Evolutionary conservation across 2,113 vertebrate genomes (phyloP), one percentile per base, ranked within the genome.

Genomic region (Chrysemys picta): DNA sequence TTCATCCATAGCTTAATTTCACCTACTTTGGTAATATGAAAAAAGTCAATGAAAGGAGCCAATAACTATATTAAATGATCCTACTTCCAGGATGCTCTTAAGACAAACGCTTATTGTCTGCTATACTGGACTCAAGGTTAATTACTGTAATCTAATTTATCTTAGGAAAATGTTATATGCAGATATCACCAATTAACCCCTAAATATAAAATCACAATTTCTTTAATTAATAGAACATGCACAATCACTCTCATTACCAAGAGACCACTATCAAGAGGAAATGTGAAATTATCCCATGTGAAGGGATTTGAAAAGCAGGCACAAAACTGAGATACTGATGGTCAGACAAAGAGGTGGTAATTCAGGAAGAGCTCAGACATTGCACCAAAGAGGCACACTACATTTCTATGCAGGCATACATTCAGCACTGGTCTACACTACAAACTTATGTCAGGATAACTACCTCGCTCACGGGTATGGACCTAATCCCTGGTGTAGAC

Each of bases 161-260:
- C 95, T 96, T 87, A 87, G n/a, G 82, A 93, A 97, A 97, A 93
- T 17, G 54, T 29, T 91, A 78, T 75, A 45, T 62, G 59, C 27
- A 96, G 87, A 80, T 91, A 79, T 72, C 69, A 82, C 90, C 86
- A 97, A 95, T 97, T 98, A 97, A 95, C 69, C 84, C 91, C 75
- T 31, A 52, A 95, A 94, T 94, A 95, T 83, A 88, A 95, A 95
- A 89, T 59, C 82, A 91, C 79, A 96, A 62, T 95, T 97, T 80
- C 87, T 50, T 25, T 97, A 97, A 96, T 97, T 97, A 98, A 97
- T 69, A 95, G 84, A 95, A 89, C 4, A 84, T 53, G 89, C 25
- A 94, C 96, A 85, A 93, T 91, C 59, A 79, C 47, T 96, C 42
- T 96, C 97, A 98, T 97, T 97, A 95, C 50, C 47, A 47, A 52